These are phyloP conservation scores for Astropecten irregularis DNA, from an alignment of 53 echinoderm and acorn worm genomes.

Conservation along the genomic window DNA sequence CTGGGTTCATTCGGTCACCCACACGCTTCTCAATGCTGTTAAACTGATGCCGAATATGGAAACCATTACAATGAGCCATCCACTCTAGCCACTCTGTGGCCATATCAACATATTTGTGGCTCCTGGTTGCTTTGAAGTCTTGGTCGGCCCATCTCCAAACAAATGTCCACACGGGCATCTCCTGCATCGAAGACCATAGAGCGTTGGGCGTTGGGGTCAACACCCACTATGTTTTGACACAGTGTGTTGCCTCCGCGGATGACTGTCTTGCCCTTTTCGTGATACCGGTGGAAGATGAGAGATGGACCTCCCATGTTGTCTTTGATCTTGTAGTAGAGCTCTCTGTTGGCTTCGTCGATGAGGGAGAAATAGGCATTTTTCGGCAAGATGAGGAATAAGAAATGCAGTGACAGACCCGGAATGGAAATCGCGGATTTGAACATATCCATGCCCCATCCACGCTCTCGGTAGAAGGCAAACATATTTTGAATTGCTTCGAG, in stretches of 20 bases:
- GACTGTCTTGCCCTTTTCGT: conserved; percentile 23
- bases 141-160: neutral
- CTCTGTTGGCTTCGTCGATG: neutral
- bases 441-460: conserved; percentile 2
- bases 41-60: neutral
- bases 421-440: neutral
- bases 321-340: neutral
- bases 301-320: conserved; percentile 36
- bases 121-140: neutral
- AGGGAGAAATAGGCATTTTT: neutral
- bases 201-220: conserved; percentile 54
- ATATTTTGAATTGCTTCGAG: neutral
- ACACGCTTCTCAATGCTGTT: neutral
- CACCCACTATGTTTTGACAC: conserved; percentile 51
- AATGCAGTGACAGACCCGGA: neutral
- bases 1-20: neutral
- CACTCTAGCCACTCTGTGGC: neutral
- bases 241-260: conserved; percentile 41
- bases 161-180: neutral
- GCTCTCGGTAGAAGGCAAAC: neutral
- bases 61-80: neutral
- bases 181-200: neutral
- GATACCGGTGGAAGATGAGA: conserved; percentile 57
- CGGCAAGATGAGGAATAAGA: neutral
- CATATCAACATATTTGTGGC: neutral